Conservation (phyloP, 1,140 invertebrate genomes). For the Hormaphis cornu region DNA sequence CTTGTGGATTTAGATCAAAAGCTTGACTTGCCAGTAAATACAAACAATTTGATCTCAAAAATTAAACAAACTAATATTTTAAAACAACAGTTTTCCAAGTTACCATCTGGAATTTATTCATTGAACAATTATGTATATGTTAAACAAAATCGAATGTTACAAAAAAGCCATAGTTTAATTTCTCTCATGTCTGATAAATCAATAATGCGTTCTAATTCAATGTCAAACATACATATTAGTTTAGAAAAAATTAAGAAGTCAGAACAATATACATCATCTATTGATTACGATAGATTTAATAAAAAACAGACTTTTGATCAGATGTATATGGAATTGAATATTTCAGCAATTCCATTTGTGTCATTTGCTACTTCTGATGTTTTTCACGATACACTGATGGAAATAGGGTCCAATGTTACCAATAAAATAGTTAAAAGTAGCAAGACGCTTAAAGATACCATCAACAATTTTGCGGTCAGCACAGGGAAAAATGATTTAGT, state of each 20-base stretch:
- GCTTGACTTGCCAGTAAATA: constrained; percentile 36
- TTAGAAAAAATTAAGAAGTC: constrained; percentile 21
- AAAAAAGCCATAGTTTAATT: constrained; percentile 11
- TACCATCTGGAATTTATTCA: constrained; percentile 21
- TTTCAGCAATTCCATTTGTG: constrained; percentile 35
- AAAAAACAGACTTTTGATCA: constrained; percentile 16
- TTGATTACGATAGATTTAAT: neutral
- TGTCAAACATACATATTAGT: neutral
- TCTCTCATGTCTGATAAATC: constrained; percentile 33
- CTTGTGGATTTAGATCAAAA: constrained; percentile 45
- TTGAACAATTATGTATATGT: constrained; percentile 8
- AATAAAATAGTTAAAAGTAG: constrained; percentile 47
- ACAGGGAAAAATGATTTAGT: constrained; percentile 13
- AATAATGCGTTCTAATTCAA: neutral
- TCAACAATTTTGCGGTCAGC: constrained; percentile 33
- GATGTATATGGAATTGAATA: constrained; percentile 5
- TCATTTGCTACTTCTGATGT: constrained; percentile 37
- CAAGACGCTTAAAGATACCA: constrained; percentile 41
- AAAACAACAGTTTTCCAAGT: constrained; percentile 22
- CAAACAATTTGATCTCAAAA: constrained; percentile 22
- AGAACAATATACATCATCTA: neutral
- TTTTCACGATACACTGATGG: constrained; percentile 45
- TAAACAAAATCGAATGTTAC: neutral
- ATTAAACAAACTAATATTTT: constrained; percentile 17
- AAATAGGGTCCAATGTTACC: constrained; percentile 44